A percentile compares a stretch with the other conserved stretches of the same genome.
These are phyloP conservation scores for Tinamus major DNA, from an alignment of 2,797 vertebrate species.

Conservation along the genomic window DNA sequence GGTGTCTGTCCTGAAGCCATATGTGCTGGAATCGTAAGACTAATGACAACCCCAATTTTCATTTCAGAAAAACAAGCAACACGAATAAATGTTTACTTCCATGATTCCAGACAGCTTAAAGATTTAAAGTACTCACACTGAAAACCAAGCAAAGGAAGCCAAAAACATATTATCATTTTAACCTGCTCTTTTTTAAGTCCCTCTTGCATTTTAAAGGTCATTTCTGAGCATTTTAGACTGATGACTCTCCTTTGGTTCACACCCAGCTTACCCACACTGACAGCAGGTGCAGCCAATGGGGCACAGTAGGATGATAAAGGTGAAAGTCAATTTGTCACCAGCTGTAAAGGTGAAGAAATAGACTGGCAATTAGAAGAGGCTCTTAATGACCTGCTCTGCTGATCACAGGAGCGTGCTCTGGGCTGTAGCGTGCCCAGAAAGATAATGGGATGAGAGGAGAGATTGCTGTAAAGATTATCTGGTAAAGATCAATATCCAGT, in stretches of 20 bases:
- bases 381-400: conserved; percentile 17
- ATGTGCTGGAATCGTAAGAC: neutral
- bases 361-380: conserved; percentile 27
- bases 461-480: conserved; percentile 26
- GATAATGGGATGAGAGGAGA: neutral
- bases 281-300: neutral
- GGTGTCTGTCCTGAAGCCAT: neutral
- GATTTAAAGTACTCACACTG: neutral
- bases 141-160: conserved; percentile 11
- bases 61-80: conserved; percentile 12
- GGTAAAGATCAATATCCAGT: neutral
- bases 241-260: neutral
- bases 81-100: conserved; percentile 35
- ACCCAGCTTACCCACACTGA: neutral
- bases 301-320: conserved; percentile 34
- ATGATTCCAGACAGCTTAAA: neutral
- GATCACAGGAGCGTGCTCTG: neutral
- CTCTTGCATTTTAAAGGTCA: neutral
- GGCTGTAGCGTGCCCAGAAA: neutral
- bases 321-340: conserved; percentile 62
- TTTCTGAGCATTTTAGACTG: neutral
- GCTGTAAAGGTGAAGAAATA: conserved; percentile 67
- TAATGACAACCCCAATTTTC: conserved; percentile 30
- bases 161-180: neutral
- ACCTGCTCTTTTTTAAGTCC: neutral